Evolutionary conservation across 2,113 vertebrate species (phyloP), one percentile per base, ranked within the genome.

Genomic region (Fregetta grallaria): DNA sequence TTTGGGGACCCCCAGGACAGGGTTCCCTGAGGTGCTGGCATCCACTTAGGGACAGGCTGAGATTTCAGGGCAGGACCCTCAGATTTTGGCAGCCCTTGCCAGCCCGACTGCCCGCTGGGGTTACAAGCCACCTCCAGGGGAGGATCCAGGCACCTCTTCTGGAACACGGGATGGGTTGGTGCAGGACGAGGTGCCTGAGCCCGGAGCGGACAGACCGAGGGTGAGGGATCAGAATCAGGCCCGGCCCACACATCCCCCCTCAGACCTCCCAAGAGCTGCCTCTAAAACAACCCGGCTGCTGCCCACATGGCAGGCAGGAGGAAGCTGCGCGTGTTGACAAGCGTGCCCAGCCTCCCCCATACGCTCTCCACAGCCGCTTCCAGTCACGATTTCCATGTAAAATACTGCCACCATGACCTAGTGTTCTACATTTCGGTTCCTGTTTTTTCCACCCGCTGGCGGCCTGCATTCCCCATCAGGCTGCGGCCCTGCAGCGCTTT

Each of bases 361-460:
- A 93, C 1, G 14, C 81, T 82, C 94, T 92, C 63, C 11, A 13
- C 79, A 90, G 87, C 83, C 14, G 11, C 83, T 95, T 93, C 93
- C 94, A 97, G 79, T 74, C 95, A 97, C 40, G n/a, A 73, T 94
- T 97, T 96, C 97, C 94, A 92, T 61, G 92, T 91, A 88, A 92
- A 95, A 92, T 7, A 8, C 56, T 0, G 0, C 80, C 6, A 4
- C 92, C 92, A 94, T 79, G 95, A 97, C 96, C 96, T 94, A 96
- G 42, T 94, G 90, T 93, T 97, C 97, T 81, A 95, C 74, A 95
- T 97, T 95, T 95, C 3, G 3, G 63, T 90, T 95, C 88, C 82
- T 16, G 1, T 44, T 92, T 94, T 92, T 92, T 67, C 95, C 92
- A 85, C 45, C 77, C 22, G 11, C 94, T 91, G 71, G 63, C 73